Conservation (phyloP, 2,113 vertebrate species). For the Artemisiospiza belli region DNA sequence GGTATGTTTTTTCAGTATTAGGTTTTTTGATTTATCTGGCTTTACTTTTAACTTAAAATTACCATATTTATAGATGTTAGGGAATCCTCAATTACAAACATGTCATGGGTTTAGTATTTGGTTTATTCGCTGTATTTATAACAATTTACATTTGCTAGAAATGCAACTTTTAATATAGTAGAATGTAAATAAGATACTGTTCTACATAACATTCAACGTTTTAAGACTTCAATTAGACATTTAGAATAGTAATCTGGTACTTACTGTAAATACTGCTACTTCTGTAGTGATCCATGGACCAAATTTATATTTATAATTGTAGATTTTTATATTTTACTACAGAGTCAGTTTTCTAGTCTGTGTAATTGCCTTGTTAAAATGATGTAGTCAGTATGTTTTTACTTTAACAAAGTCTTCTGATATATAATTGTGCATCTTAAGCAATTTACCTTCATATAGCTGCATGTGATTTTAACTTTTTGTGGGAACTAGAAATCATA, state of each 20-base stretch:
- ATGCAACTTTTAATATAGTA: conserved; percentile 79
- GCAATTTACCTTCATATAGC: conserved; percentile 80
- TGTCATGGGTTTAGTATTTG: conserved; percentile 72
- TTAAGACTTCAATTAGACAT: conserved; percentile 73
- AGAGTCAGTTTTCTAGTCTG: conserved; percentile 89
- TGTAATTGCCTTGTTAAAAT: conserved; percentile 84
- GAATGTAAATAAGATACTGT: conserved; percentile 82
- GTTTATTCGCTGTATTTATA: conserved; percentile 83
- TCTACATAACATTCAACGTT: conserved; percentile 73
- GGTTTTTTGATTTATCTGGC: conserved; percentile 64
- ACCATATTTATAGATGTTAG: conserved; percentile 84
- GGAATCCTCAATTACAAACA: conserved; percentile 30
- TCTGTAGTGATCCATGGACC: conserved; percentile 90
- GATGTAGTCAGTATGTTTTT: conserved; percentile 77
- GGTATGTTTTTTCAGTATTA: conserved; percentile 74
- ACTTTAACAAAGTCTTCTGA: conserved; percentile 75
- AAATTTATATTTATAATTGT: conserved; percentile 99
- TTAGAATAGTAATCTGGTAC: conserved; percentile 81
- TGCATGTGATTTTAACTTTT: conserved; percentile 86
- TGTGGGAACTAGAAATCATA: conserved; percentile 74
- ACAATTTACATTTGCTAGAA: conserved; percentile 77
- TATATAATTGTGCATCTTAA: conserved; percentile 72
- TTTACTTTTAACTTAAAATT: conserved; percentile 77
- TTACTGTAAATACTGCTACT: conserved; percentile 91
- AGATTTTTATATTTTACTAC: conserved; percentile 98